Evolutionary conservation across 92 coral and sea anemone species (phyloP), one percentile per base, ranked within the genome.

Genomic region (Paramuricea clavata): DNA sequence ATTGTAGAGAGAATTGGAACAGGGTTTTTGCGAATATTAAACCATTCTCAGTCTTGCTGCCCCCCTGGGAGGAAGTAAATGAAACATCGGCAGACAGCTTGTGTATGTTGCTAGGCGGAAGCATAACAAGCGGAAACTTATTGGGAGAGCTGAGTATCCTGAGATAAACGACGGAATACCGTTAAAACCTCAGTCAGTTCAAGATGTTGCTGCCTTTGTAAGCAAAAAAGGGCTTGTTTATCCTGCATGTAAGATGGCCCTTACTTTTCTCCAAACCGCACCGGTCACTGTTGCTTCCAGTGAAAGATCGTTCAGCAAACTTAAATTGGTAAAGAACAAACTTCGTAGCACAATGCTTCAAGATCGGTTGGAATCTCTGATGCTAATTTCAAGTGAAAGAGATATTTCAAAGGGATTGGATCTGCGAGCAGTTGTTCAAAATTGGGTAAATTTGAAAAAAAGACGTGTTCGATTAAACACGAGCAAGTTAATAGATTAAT

Each of bases 231-330:
- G 41, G 81, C 81, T 39, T 39, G 81, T 74, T 12, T 74, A 74
- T 43, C n/a, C n/a, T n/a, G 23, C 81, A 3, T n/a, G 59, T 28
- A 39, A 74, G 30, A 42, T 21, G 30, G 81, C 81, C 17, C 13
- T 74, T 23, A 74, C 81, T 28, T 41, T 74, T 49, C 81, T 74
- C n/a, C 81, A 74, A 74, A 74, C 81, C 3, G 81, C n/a, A 74
- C 81, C 81, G n/a, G 81, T 74, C 81, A 74, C 81, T 27, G 81
- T 74, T 44, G 81, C 81, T 41, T 74, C 81, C 3, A 74, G 41
- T 74, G 81, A 74, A 44, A 42, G 81, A 49, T 74, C 61, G 16
- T 49, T 74, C 61, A 74, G 81, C 60, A 74, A 44, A 43, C 81
- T 74, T 21, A 71, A 71, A 39, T 2, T 71, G 77, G 77, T 71